phyloP scores from a whole-genome alignment of 2,113 vertebrate species.

The Philantomba maxwellii region DNA sequence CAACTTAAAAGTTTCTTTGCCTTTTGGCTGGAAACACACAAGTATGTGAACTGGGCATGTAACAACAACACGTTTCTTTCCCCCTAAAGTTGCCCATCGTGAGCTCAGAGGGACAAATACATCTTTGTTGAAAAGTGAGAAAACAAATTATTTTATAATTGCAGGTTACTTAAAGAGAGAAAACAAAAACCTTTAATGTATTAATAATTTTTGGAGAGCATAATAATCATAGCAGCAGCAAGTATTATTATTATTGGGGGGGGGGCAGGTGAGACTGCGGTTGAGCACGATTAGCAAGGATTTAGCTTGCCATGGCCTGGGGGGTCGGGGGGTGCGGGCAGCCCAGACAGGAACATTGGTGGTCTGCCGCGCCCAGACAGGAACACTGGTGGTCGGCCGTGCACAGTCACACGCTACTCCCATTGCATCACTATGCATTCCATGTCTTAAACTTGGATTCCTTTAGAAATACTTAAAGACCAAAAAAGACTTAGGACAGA shows the following conservation, averaged over 20 bases:
- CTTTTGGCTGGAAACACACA: not conserved
- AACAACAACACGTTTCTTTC: not conserved
- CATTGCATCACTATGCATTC: fast-evolving
- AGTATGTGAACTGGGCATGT: not conserved
- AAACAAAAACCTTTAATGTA: not conserved
- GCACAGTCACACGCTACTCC: not conserved
- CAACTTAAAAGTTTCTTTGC: not conserved
- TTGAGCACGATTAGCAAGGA: not conserved
- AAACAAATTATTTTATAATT: not conserved
- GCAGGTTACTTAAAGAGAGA: not conserved
- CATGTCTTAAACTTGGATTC: not conserved
- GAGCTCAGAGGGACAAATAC: not conserved
- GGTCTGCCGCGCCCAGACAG: not conserved
- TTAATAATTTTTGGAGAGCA: not conserved
- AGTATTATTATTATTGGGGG: too few species aligned
- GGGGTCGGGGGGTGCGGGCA: fast-evolving
- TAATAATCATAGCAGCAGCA: not conserved
- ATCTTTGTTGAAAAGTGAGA: not conserved
- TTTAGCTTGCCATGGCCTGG: fast-evolving
- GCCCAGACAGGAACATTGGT: not conserved
- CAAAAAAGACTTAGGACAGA: not conserved
- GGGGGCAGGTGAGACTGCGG: not conserved
- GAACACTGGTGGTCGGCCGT: not conserved
- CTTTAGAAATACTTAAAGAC: not conserved
- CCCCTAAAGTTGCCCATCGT: not conserved